Base-by-base conservation (phyloP, 2,888 invertebrate genomes). In the Rhagophthalmus giganteus region DNA sequence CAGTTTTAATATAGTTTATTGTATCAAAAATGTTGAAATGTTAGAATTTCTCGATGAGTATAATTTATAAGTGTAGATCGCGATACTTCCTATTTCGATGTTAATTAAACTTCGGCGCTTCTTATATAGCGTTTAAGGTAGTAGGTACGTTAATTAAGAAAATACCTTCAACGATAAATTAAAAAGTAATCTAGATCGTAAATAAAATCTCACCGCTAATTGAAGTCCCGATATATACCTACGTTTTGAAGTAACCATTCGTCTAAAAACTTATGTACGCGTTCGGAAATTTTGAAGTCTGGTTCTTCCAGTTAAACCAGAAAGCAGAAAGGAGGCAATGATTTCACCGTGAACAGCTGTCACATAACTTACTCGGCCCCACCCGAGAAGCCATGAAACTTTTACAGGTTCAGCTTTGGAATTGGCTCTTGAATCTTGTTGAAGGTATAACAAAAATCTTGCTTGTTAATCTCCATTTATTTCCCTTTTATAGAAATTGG, bases 291-390 rank as follows among this genome's bases (percentile, higher is more conserved):
- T 51, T 45, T 39, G 46, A 46, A 46, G 38, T 38, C 42, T 37
- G 26, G 50, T 50, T 50, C 31, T 27, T 48, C 48, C 48, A 48
- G 33, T 37, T 28, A 24, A 45, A 51, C 33, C 28, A 44, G 51
- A 44, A 51, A 42, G 35, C 38, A 28, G 51, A 50, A 44, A 44
- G 28, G 41, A 62, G 58, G 63, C 60, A 62, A 59, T 60, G 63
- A 52, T 59, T 63, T 60, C 58, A 60, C 62, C 63, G 60, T 59
- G 55, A 58, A 56, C 66, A 66, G 66, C 66, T 66, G 66, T 66
- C 66, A 66, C 66, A 66, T 66, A 66, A 62, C 57, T 65, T 65
- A 65, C 59, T 55, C 57, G 50, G 62, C 64, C 64, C 64, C 65
- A 61, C 65, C 63, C 59, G 58, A 45, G 53, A 31, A 44, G 45